Evolutionary conservation across 2,888 invertebrate species (phyloP).

Genomic region (Maniola hyperantus): DNA sequence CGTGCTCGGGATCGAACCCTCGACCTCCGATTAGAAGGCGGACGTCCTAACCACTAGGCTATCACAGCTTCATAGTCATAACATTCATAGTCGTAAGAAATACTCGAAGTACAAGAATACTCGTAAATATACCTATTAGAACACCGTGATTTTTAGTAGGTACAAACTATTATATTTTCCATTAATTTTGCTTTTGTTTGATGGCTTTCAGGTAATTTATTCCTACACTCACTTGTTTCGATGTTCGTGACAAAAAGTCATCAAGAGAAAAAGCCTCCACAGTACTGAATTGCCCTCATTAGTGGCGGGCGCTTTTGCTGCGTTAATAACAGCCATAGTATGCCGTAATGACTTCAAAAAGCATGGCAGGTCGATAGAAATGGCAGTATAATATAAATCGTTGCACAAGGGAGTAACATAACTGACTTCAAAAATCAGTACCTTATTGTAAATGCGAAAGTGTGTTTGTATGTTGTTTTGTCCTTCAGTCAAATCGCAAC

Average conservation of each 20-base stretch:
- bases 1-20: too few species aligned
- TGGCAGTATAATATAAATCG: not conserved
- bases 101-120: too few species aligned
- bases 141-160: not conserved
- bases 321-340: conserved; percentile 14
- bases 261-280: conserved; percentile 19
- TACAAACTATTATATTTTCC: not conserved
- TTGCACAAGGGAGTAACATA: not conserved
- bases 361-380: conserved; percentile 4
- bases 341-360: conserved; percentile 3
- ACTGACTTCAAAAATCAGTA: not conserved
- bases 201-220: conserved; percentile 1
- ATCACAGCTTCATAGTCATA: too few species aligned
- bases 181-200: not conserved
- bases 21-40: too few species aligned
- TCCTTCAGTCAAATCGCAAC: too few species aligned
- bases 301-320: conserved; percentile 4
- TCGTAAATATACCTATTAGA: not conserved
- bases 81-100: too few species aligned
- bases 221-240: conserved; percentile 4
- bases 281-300: conserved; percentile 25
- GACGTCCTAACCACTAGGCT: too few species aligned
- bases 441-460: too few species aligned
- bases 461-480: too few species aligned
- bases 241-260: conserved; percentile 28